phyloP scores from a whole-genome alignment of 2,113 vertebrate genomes.

The Pterocles gutturalis region DNA sequence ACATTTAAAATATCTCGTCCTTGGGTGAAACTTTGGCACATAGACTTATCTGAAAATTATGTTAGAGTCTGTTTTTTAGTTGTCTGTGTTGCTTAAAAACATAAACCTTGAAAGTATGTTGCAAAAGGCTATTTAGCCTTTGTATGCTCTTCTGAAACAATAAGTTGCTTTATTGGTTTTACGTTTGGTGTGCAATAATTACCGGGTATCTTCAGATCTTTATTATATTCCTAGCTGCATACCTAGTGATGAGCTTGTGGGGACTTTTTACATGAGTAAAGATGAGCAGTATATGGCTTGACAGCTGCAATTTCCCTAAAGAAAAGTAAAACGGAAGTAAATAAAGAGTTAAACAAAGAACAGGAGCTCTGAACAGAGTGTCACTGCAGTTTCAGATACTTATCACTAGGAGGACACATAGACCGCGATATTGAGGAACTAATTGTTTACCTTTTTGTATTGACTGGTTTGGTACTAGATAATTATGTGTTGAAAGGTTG shows the following conservation, averaged over 20 bases:
- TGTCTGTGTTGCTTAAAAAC: neutral
- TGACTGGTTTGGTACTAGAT: neutral
- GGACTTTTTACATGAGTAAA: neutral
- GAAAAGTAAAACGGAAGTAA: neutral
- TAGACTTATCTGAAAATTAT: neutral
- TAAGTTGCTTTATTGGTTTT: neutral
- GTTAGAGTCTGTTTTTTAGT: neutral
- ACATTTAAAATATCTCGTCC: accelerated
- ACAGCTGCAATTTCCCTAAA: neutral
- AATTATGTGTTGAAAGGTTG: neutral
- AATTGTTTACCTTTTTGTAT: neutral
- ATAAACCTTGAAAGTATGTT: neutral
- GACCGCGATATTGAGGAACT: slow-evolving; percentile 29
- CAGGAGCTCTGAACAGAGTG: neutral
- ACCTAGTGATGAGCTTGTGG: neutral
- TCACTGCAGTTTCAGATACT: slow-evolving; percentile 57
- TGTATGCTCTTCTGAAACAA: accelerated
- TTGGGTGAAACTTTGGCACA: neutral
- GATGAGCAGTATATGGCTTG: neutral
- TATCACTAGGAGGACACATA: slow-evolving; percentile 75
- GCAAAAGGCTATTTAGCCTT: neutral
- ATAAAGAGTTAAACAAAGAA: neutral
- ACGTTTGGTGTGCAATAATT: accelerated
- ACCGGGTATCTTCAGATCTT: neutral
- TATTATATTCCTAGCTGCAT: neutral